Evolutionary conservation across 2,113 vertebrate genomes (phyloP).

Genomic region (Poeciliopsis retropinna): DNA sequence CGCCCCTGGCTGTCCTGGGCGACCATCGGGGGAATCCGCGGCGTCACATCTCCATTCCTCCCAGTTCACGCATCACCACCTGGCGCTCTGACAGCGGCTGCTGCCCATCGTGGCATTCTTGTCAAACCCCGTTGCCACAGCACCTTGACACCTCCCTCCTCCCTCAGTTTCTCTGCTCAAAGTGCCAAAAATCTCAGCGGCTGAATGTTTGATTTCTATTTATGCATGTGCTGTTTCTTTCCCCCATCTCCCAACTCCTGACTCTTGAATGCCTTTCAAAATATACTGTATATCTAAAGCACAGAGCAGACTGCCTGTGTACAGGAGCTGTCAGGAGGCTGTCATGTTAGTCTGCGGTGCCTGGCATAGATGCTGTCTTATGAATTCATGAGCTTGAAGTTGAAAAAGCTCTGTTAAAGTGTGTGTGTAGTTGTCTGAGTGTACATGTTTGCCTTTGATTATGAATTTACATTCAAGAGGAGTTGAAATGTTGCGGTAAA

Average conservation of each 20-base stretch:
- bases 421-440: conserved; percentile 36
- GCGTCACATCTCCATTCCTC: conserved; percentile 41
- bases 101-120: conserved; percentile 59
- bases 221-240: conserved; percentile 66
- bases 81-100: conserved; percentile 73
- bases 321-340: conserved; percentile 71
- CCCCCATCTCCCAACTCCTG: conserved; percentile 20
- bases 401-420: conserved; percentile 39
- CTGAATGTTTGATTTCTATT: conserved; percentile 73
- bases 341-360: conserved; percentile 69
- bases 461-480: conserved; percentile 33
- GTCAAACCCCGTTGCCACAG: conserved; percentile 66
- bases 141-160: conserved; percentile 63
- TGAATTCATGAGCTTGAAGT: conserved; percentile 73
- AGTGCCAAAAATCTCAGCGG: conserved; percentile 59
- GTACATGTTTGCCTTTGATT: conserved; percentile 49
- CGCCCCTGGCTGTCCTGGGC: conserved; percentile 33
- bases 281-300: conserved; percentile 68
- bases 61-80: conserved; percentile 77
- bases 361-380: conserved; percentile 55
- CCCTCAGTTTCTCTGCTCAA: conserved; percentile 53
- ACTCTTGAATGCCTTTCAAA: conserved; percentile 60
- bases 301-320: conserved; percentile 59
- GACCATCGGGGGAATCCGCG: conserved; percentile 30
- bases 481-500: conserved; percentile 1